Evolutionary conservation across 2,797 vertebrate species (phyloP).

Genomic region (Miichthys miiuy): DNA sequence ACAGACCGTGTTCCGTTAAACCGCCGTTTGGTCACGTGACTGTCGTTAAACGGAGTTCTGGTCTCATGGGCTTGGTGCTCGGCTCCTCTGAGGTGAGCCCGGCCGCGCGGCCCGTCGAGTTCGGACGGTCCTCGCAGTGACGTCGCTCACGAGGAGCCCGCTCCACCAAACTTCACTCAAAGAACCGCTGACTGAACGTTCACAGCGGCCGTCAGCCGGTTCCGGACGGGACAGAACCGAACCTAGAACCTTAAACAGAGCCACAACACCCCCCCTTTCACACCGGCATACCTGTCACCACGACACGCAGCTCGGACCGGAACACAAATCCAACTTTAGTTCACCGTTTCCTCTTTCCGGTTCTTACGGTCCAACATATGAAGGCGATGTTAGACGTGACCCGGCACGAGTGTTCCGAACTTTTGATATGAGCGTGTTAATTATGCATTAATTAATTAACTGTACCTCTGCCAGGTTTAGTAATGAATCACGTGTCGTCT

Average conservation of each 20-base stretch:
- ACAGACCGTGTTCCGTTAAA: rapidly evolving
- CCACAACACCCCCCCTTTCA: rapidly evolving
- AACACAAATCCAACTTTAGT: background rate
- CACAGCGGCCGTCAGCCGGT: rapidly evolving
- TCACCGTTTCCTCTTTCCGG: constrained; percentile 3
- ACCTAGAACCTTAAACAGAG: rapidly evolving
- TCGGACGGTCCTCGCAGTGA: constrained; percentile 7
- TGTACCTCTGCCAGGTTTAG: too few relatives aligned
- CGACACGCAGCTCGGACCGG: rapidly evolving
- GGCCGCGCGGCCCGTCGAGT: too few relatives aligned
- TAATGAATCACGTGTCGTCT: too few relatives aligned
- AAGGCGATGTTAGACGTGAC: background rate
- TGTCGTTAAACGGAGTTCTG: background rate
- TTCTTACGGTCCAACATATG: background rate
- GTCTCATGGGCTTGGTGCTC: too few relatives aligned
- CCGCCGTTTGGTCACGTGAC: background rate
- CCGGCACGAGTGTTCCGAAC: rapidly evolving
- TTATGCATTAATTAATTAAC: too few relatives aligned
- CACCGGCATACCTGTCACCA: constrained; percentile 8
- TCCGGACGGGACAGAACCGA: rapidly evolving
- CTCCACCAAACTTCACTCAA: background rate
- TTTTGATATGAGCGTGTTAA: too few relatives aligned
- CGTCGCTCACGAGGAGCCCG: constrained; percentile 15
- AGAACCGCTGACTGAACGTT: background rate
- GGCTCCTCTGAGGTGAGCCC: too few relatives aligned